These are phyloP conservation scores for Danaus melanippus DNA, from an alignment of 1,140 invertebrate genomes.

Conservation along the genomic window DNA sequence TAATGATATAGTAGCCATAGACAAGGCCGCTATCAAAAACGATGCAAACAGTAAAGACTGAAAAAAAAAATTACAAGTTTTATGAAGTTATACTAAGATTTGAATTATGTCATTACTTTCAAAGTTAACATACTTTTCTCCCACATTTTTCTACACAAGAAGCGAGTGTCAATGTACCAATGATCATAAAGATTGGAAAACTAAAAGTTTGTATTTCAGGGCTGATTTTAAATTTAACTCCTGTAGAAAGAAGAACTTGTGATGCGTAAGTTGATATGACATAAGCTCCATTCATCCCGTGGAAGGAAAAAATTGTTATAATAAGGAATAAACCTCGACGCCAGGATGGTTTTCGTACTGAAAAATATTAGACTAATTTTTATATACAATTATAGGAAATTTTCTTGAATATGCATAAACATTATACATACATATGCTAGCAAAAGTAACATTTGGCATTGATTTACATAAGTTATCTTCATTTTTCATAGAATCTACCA, in stretches of 20 bases:
- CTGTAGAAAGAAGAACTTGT: conserved; percentile 24
- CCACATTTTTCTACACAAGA: conserved; percentile 32
- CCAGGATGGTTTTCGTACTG: conserved; percentile 27
- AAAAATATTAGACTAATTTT: conserved; percentile 17
- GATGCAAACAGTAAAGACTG: conserved; percentile 22
- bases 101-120: no score
- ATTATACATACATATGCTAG: conserved; percentile 14
- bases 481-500: conserved; percentile 13
- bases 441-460: conserved; percentile 9
- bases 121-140: conserved; percentile 28
- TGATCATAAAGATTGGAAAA: conserved; percentile 36
- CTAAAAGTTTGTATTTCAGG: conserved; percentile 36
- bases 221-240: conserved; percentile 25
- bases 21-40: conserved; percentile 13
- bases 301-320: conserved; percentile 21
- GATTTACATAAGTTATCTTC: conserved; percentile 15
- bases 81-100: no score
- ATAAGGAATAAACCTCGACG: conserved; percentile 27
- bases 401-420: neutral
- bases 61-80: conserved; percentile 6
- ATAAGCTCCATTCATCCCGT: conserved; percentile 22
- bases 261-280: conserved; percentile 24
- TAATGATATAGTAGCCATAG: conserved; percentile 18
- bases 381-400: no score
- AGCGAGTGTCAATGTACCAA: conserved; percentile 28